Evolutionary conservation across 2,888 invertebrate species (phyloP).

Genomic region (Marronus borbonicus): DNA sequence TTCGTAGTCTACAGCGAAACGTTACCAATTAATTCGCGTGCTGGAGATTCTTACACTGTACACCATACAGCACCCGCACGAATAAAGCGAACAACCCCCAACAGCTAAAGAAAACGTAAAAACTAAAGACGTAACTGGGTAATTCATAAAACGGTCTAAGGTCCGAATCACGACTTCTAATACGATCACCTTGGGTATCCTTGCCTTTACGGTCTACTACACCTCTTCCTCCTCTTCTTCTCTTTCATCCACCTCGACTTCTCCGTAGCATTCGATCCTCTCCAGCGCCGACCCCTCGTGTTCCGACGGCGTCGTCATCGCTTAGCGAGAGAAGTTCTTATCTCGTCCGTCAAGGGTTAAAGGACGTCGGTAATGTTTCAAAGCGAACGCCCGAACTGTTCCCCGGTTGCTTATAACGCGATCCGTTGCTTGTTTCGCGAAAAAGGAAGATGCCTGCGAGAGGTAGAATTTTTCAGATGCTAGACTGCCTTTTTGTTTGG

Average conservation of each 20-base stretch:
- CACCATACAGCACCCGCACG: no score
- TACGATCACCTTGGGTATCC: neutral
- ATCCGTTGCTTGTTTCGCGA: constrained; percentile 2
- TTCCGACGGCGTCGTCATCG: neutral
- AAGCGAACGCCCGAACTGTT: neutral
- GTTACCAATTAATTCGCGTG: no score
- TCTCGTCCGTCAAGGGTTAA: constrained; percentile 12
- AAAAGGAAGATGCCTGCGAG: neutral
- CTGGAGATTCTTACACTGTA: no score
- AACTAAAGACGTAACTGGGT: neutral
- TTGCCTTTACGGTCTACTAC: constrained; percentile 8
- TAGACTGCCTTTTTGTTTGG: no score
- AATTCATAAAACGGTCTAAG: constrained; percentile 2
- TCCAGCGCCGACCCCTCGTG: neutral
- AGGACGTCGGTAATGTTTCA: constrained; percentile 12
- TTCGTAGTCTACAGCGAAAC: no score
- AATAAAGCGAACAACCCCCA: no score
- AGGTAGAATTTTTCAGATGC: no score
- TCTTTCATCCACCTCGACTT: neutral
- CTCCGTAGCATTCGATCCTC: neutral
- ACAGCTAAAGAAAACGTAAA: neutral
- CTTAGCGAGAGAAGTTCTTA: neutral
- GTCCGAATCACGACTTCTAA: constrained; percentile 6
- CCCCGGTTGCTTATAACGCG: neutral
- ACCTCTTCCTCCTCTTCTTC: neutral